These are phyloP conservation scores for Microctenopoma steveboyesi DNA, from an alignment of 2,797 vertebrate species.

Conservation along the genomic window DNA sequence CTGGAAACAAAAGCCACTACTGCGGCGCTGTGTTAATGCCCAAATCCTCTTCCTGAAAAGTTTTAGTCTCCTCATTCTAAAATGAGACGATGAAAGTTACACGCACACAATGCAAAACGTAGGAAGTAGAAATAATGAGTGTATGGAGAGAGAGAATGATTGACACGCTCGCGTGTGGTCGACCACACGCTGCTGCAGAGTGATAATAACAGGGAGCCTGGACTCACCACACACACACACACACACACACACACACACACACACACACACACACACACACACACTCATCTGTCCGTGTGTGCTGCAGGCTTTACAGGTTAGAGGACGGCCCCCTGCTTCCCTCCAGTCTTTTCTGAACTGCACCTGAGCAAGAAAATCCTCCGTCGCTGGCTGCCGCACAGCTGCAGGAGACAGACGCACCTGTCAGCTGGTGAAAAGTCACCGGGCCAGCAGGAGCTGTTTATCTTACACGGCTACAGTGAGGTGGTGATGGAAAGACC, in stretches of 20 bases:
- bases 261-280: slow-evolving; percentile 19
- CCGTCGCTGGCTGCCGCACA: neutral
- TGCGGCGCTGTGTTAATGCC: neutral
- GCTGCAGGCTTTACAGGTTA: slow-evolving; percentile 22
- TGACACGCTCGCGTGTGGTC: slow-evolving; percentile 61
- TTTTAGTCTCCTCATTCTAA: slow-evolving; percentile 14
- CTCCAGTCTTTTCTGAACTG: neutral
- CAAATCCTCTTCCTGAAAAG: neutral
- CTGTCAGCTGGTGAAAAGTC: slow-evolving; percentile 16
- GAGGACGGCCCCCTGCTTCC: neutral
- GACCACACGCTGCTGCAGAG: slow-evolving; percentile 53
- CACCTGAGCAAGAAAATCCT: slow-evolving; percentile 11
- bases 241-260: slow-evolving; percentile 28
- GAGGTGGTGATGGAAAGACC: neutral
- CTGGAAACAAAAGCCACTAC: neutral
- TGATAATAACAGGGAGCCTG: slow-evolving; percentile 52
- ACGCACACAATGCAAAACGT: neutral
- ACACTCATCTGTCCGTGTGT: slow-evolving; percentile 8
- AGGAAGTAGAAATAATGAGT: neutral
- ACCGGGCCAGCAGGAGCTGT: slow-evolving; percentile 15
- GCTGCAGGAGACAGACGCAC: slow-evolving; percentile 10
- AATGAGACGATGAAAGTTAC: slow-evolving; percentile 3
- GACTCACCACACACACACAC: slow-evolving; percentile 16
- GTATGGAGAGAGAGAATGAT: slow-evolving; percentile 56
- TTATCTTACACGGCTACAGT: slow-evolving; percentile 13